Evolutionary conservation across 2,888 invertebrate genomes (phyloP).

Genomic region (Polymixis lichenea): DNA sequence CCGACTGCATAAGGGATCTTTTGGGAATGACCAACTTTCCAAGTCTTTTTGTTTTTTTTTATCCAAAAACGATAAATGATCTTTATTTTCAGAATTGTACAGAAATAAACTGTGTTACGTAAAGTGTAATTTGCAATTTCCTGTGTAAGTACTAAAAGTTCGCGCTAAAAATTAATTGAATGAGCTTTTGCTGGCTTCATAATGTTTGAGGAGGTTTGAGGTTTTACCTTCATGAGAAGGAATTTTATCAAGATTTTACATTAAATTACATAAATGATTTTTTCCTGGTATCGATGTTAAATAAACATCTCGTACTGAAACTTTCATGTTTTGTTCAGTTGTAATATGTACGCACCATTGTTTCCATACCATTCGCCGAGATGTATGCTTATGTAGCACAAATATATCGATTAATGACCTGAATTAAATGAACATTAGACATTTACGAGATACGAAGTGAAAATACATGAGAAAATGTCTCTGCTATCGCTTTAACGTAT

Average conservation of each 20-base stretch:
- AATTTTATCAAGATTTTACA: not conserved
- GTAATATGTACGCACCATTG: not conserved
- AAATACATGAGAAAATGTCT: not conserved
- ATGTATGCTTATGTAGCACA: not conserved
- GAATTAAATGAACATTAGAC: not conserved
- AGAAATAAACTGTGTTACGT: constrained; percentile 22
- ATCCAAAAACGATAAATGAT: constrained; percentile 48
- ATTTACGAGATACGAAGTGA: not conserved
- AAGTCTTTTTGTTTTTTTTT: constrained; percentile 73
- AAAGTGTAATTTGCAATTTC: constrained; percentile 20
- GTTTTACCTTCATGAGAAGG: not conserved
- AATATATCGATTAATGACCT: not conserved
- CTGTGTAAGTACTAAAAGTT: constrained; percentile 9
- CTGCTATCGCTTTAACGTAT: not conserved
- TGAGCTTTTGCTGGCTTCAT: constrained; percentile 27
- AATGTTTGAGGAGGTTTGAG: not conserved
- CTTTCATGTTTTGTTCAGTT: not conserved
- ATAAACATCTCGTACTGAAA: not conserved
- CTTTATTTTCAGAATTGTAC: constrained; percentile 43
- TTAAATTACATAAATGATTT: not conserved
- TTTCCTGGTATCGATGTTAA: not conserved
- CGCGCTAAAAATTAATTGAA: constrained; percentile 6
- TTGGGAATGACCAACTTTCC: constrained; percentile 72
- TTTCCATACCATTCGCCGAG: not conserved
- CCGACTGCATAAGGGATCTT: constrained; percentile 71